Base-by-base conservation (phyloP, 2,113 vertebrate species). In the Marmota monax region DNA sequence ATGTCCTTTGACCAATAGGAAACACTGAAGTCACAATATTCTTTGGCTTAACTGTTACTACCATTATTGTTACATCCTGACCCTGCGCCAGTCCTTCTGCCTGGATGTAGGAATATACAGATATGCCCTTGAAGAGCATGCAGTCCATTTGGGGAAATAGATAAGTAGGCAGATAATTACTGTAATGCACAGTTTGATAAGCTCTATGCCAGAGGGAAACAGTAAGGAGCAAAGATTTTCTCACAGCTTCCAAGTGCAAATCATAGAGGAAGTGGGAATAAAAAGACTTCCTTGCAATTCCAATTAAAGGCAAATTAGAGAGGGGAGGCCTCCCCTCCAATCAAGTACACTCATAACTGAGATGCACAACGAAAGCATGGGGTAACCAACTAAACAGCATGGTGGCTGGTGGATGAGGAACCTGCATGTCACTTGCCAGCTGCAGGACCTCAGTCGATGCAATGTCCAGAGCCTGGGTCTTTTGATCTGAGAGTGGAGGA, bases 101-200 rank as follows among this genome's bases (percentile, higher is more conserved):
- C n/a, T 89, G 17, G 65, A 76, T 37, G 72, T 72, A 91, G 45
- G 17, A 96, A 84, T 32, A 45, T 10, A 56, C 4, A 56, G 12
- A 45, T 53, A 89, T 7, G 8, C 42, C 78, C 79, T 77, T 17
- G 34, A 94, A 92, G 84, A 96, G 83, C 20, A 12, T 7, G 3
- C 20, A 70, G 72, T 63, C 11, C 4, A 18, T 94, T 76, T 86
- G 42, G 20, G 76, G 29, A 74, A 95, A 80, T 4, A 95, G 83
- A 76, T 86, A 89, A 86, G 69, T 58, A 58, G 77, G 86, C 34
- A 80, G 83, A 91, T 93, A 94, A 95, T 84, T 85, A 45, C 61
- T 84, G 42, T 20, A n/a, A 53, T 6, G 70, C 20, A 82, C 27
- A 73, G 29, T 87, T 84, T 39, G 58, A 79, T 86, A 95, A 95